A percentile compares a stretch with the other conserved stretches of the same genome.
These are phyloP conservation scores for Erythrocercus mccallii DNA, from an alignment of 2,113 vertebrate genomes.

Conservation along the genomic window DNA sequence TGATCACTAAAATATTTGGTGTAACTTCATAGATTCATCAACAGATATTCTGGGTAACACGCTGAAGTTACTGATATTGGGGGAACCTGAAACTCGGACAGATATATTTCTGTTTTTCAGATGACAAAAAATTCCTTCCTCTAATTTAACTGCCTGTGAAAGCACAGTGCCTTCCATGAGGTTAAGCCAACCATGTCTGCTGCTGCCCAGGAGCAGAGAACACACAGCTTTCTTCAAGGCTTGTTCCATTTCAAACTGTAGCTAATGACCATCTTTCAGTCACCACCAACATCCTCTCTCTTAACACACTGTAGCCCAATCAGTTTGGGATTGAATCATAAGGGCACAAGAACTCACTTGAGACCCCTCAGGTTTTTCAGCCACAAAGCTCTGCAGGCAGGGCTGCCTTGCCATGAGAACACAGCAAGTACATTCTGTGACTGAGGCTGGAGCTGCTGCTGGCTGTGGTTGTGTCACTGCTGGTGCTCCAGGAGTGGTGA, in stretches of 20 bases:
- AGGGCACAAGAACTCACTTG: neutral
- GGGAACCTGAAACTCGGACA: neutral
- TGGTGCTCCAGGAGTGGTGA: neutral
- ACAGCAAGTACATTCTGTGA: accelerated
- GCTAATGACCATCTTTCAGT: neutral
- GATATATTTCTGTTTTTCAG: neutral
- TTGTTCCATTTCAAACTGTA: neutral
- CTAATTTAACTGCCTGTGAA: neutral
- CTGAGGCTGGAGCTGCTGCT: neutral
- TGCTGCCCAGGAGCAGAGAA: neutral
- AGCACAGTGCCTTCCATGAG: neutral
- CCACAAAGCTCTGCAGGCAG: neutral
- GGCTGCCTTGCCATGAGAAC: neutral
- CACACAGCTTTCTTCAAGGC: neutral
- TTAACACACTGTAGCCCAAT: neutral
- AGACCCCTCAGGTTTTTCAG: neutral
- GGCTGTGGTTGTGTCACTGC: neutral
- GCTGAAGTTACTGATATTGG: neutral
- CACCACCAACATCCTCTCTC: neutral
- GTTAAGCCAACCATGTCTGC: neutral
- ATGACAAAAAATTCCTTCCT: neutral
- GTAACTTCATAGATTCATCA: neutral
- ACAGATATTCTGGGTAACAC: neutral
- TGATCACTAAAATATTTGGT: neutral
- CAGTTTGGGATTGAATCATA: neutral